A percentile compares a stretch with the other conserved stretches of the same genome.
Evolutionary conservation across 2,888 invertebrate species (phyloP).

Genomic region (Melieria picta): DNA sequence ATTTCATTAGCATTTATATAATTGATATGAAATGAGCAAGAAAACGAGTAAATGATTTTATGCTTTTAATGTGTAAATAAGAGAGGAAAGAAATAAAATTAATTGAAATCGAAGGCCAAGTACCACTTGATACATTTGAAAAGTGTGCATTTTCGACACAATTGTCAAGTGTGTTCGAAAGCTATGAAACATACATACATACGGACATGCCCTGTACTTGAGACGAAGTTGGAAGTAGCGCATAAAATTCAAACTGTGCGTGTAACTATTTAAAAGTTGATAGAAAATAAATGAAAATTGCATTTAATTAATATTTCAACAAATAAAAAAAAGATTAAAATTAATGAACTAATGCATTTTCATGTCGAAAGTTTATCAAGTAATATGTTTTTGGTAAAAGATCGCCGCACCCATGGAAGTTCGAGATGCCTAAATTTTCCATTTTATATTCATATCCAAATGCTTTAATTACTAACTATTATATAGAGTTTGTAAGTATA

Average conservation of each 20-base stretch:
- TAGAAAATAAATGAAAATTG: slow-evolving; percentile 21
- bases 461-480: no score
- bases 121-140: slow-evolving; percentile 45
- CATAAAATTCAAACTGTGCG: slow-evolving; percentile 11
- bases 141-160: slow-evolving; percentile 42
- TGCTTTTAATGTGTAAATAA: slow-evolving; percentile 15
- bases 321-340: slow-evolving; percentile 5
- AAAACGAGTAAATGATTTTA: slow-evolving; percentile 37
- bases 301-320: slow-evolving; percentile 25
- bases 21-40: slow-evolving; percentile 10
- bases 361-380: no score
- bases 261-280: slow-evolving; percentile 15
- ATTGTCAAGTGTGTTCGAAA: slow-evolving; percentile 31
- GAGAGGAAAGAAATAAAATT: slow-evolving; percentile 1
- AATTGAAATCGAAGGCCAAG: background rate
- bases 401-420: no score
- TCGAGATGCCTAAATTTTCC: no score
- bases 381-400: no score
- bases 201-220: background rate
- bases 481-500: no score
- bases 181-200: background rate
- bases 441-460: no score
- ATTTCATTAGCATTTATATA: slow-evolving; percentile 5
- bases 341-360: no score
- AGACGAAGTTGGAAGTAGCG: slow-evolving; percentile 1